Conservation (phyloP, 2,888 invertebrate genomes). For the Caenorhabditis sulstoni region DNA sequence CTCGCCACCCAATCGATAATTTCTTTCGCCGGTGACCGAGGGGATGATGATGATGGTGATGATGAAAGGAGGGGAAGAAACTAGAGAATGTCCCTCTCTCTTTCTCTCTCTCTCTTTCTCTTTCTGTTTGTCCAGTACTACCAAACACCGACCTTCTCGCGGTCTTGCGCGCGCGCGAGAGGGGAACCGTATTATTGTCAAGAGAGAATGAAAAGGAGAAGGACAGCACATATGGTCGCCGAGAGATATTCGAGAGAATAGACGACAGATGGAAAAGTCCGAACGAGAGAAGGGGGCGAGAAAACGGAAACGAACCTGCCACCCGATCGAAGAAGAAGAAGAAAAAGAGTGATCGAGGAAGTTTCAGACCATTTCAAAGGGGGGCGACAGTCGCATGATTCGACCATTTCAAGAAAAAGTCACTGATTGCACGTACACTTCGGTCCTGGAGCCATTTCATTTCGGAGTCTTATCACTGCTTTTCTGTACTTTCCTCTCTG, state of each 20-base stretch:
- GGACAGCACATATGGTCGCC: slow-evolving; percentile 10
- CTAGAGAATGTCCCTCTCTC: slow-evolving; percentile 1
- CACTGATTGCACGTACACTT: too few species aligned
- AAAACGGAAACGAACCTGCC: too few species aligned
- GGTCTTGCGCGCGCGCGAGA: slow-evolving; percentile 1
- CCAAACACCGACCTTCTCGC: slow-evolving; percentile 13
- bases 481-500: too few species aligned
- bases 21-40: not conserved
- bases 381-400: not conserved
- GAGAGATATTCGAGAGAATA: slow-evolving; percentile 43
- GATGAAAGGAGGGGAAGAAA: not conserved
- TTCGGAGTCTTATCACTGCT: too few species aligned
- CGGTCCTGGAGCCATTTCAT: too few species aligned
- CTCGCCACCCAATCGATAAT: slow-evolving; percentile 35
- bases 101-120: not conserved
- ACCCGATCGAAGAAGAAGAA: too few species aligned
- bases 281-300: not conserved
- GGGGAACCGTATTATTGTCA: slow-evolving; percentile 39
- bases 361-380: too few species aligned
- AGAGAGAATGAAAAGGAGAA: slow-evolving; percentile 1
- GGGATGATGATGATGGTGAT: slow-evolving; percentile 11
- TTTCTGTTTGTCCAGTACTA: slow-evolving; percentile 45
- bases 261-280: slow-evolving; percentile 30
- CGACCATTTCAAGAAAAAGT: too few species aligned
- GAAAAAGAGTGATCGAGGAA: too few species aligned